phyloP scores from a whole-genome alignment of 2,888 invertebrate species.

The Ypsolopha scabrella region DNA sequence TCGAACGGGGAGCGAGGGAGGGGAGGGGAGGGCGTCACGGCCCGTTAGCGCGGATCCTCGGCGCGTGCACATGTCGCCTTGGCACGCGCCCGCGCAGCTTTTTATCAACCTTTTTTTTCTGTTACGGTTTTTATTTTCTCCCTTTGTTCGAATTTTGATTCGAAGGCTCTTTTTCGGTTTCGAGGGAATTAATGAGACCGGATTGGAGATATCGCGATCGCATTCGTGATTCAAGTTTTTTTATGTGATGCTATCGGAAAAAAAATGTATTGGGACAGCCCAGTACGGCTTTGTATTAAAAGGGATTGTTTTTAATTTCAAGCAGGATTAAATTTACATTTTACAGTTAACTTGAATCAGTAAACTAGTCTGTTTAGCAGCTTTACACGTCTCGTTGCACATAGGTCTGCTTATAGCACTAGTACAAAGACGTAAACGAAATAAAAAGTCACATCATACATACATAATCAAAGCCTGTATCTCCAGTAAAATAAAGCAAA shows the following conservation, averaged over 20 bases:
- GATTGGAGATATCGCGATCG: slow-evolving; percentile 21
- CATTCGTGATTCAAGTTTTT: slow-evolving; percentile 10
- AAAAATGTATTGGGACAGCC: neutral
- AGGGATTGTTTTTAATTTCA: neutral
- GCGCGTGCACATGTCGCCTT: slow-evolving; percentile 65
- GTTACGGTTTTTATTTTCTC: slow-evolving; percentile 49
- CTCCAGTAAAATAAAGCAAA: slow-evolving; percentile 3
- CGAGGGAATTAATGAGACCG: slow-evolving; percentile 30
- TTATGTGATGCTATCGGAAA: neutral
- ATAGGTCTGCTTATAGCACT: too few species aligned
- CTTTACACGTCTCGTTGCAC: too few species aligned
- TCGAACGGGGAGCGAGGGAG: slow-evolving; percentile 14
- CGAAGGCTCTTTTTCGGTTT: slow-evolving; percentile 30
- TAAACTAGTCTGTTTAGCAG: too few species aligned
- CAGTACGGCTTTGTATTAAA: neutral
- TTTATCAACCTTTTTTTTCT: slow-evolving; percentile 48
- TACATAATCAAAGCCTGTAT: slow-evolving; percentile 3
- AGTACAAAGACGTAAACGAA: neutral
- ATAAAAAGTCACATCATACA: neutral
- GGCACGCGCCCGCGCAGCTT: slow-evolving; percentile 63
- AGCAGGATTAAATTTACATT: too few species aligned
- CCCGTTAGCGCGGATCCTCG: slow-evolving; percentile 54
- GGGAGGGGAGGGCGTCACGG: slow-evolving; percentile 38
- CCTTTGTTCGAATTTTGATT: slow-evolving; percentile 55
- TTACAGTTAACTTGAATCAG: too few species aligned